phyloP scores from a whole-genome alignment of 2,113 vertebrate genomes.

The Lepus europaeus region DNA sequence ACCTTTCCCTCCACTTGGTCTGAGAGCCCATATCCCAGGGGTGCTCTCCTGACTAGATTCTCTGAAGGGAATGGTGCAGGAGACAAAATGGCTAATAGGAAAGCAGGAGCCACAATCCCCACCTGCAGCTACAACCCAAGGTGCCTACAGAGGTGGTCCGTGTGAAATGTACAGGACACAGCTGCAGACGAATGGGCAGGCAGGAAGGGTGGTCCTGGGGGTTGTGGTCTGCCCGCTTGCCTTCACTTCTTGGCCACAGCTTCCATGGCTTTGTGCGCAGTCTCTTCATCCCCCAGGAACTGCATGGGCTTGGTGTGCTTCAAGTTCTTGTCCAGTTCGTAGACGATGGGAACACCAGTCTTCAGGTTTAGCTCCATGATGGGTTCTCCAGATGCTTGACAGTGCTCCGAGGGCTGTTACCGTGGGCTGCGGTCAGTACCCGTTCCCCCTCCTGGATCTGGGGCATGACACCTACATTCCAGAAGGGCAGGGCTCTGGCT shows the following conservation, averaged over 20 bases:
- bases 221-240: background rate
- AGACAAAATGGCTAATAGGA: conserved; percentile 50
- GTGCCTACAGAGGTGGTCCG: conserved; percentile 78
- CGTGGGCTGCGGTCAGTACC: conserved; percentile 93
- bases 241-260: conserved; percentile 96
- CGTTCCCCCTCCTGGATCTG: conserved; percentile 94
- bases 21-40: conserved; percentile 26
- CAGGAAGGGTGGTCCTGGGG: background rate
- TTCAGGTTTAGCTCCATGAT: conserved; percentile 99
- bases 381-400: conserved; percentile 95
- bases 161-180: conserved; percentile 80
- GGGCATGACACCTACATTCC: conserved; percentile 93
- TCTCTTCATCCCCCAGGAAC: conserved; percentile 97
- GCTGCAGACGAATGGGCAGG: conserved; percentile 22
- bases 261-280: conserved; percentile 98
- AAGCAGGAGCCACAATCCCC: conserved; percentile 59
- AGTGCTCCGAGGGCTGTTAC: conserved; percentile 93
- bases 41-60: conserved; percentile 53
- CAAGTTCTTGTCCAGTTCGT: conserved; percentile 96
- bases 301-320: conserved; percentile 97
- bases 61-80: conserved; percentile 64
- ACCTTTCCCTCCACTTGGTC: background rate
- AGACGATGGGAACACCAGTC: conserved; percentile 98
- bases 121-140: conserved; percentile 74
- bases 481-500: conserved; percentile 93